Evolutionary conservation across 2,888 invertebrate species (phyloP), one percentile per base, ranked within the genome.

Genomic region (Leptinotarsa haldemani): DNA sequence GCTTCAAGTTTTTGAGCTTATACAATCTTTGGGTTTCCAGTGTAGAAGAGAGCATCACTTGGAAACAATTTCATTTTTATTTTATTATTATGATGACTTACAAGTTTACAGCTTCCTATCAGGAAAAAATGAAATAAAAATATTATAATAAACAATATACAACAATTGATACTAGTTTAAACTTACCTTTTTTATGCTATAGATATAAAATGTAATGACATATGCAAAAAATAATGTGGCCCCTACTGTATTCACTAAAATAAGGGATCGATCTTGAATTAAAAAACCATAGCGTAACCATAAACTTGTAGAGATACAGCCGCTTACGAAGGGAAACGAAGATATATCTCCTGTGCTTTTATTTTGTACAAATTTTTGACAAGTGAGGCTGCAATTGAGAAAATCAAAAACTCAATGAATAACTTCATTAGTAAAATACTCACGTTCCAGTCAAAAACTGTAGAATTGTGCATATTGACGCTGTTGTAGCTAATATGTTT

Each of bases 361-460:
- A 85, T 94, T 94, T 78, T 88, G 88, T 65, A 94, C 90, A 86
- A 94, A 94, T 86, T 94, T 93, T 80, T 90, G 92, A 85, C 95
- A 95, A 52, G 95, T 92, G 73, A 95, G 87, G 61, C 95, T 95
- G 85, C 71, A 91, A 91, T 56, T 56, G 15, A 22, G 20, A 18
- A 52, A 52, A 52, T 16, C 3, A 52, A 40, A 16, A 15, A 50
- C 65, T 70, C 65, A 47, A 40, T 3, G 52, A 30, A 15, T 30
- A 68, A 68, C 16, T 16, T n/a, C n/a, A 15, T 25, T n/a, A 30
- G 46, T 46, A 15, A 64, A 9, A 12, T 76, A 92, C 94, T 92
- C 91, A 96, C 96, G 91, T 90, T 88, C 96, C 96, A 74, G 95
- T 93, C 80, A 96, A 88, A 90, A 95, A 96, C 85, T 96, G 95